These are phyloP conservation scores for Emydoidea blandingii DNA, from an alignment of 2,797 vertebrate species.

Conservation along the genomic window DNA sequence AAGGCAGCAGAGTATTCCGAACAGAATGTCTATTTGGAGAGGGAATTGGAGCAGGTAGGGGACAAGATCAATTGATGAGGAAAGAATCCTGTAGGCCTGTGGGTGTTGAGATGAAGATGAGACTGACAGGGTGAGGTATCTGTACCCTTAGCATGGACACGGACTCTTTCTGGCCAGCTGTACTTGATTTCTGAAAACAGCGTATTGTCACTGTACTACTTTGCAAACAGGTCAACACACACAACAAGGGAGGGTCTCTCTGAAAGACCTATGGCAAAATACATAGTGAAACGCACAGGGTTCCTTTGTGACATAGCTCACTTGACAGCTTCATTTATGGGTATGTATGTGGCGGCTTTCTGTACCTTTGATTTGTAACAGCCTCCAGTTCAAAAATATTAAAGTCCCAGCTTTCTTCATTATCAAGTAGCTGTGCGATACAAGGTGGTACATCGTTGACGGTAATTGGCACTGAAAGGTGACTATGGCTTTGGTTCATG, in stretches of 20 bases:
- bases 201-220: too few species aligned
- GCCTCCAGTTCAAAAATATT: constrained; percentile 87
- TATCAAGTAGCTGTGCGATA: constrained; percentile 81
- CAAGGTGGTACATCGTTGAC: constrained; percentile 81
- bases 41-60: not conserved
- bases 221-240: too few species aligned
- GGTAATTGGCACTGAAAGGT: constrained; percentile 79
- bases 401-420: constrained; percentile 87
- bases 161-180: not conserved
- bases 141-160: not conserved
- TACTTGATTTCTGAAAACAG: not conserved
- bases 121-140: not conserved
- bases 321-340: not conserved
- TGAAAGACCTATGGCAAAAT: not conserved
- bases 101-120: not conserved
- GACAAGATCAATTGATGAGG: not conserved
- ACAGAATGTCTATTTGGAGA: not conserved
- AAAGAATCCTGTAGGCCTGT: not conserved
- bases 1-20: fast-evolving
- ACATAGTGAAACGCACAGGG: not conserved
- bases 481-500: constrained; percentile 79
- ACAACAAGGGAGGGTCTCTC: not conserved
- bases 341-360: too few species aligned
- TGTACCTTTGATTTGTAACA: constrained; percentile 83
- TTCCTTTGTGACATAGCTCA: not conserved